Evolutionary conservation across 2,888 invertebrate species (phyloP), one percentile per base, ranked within the genome.

Genomic region (Pyrgus malvae): DNA sequence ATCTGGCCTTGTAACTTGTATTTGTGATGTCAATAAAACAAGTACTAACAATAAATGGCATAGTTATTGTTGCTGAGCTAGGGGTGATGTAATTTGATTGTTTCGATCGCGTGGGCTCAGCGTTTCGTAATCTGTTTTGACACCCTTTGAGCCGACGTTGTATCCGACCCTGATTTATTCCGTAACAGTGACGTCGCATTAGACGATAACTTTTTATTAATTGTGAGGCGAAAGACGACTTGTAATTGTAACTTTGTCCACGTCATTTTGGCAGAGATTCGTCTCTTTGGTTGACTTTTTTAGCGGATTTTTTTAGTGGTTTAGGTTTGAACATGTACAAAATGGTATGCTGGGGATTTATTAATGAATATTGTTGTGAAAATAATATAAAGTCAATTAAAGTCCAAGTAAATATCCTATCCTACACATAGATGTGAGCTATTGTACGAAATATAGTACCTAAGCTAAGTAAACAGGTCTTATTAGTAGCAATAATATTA

Each of bases 81-180:
- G n/a, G 11, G 11, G 41, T 50, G 40, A 50, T 40, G 50, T 50
- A 33, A 50, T 42, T 33, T 16, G 50, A 50, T 50, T 50, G 33
- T 41, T 21, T 11, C 33, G 31, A 41, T 41, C 29, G 33, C 49
- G 31, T 33, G 31, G 11, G 16, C 12, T 17, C 38, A n/a, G 14
- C 42, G 42, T 50, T 42, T 42, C 50, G 35, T 25, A 42, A 42
- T 9, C 23, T 41, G 35, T 42, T 42, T 42, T 50, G 50, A 50
- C 42, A 50, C 35, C 50, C 33, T 50, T 25, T 50, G 25, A 33
- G 50, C 11, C 23, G 23, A 50, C 23, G 41, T 17, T 25, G 21
- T 25, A n/a, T 29, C 11, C 25, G 46, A 35, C 33, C 41, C 42
- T 12, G 42, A 50, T 25, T 35, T 17, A 16, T 35, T 35, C 25